Evolutionary conservation across 1,140 invertebrate genomes (phyloP), one percentile per base, ranked within the genome.

Genomic region (Habropoda laboriosa): DNA sequence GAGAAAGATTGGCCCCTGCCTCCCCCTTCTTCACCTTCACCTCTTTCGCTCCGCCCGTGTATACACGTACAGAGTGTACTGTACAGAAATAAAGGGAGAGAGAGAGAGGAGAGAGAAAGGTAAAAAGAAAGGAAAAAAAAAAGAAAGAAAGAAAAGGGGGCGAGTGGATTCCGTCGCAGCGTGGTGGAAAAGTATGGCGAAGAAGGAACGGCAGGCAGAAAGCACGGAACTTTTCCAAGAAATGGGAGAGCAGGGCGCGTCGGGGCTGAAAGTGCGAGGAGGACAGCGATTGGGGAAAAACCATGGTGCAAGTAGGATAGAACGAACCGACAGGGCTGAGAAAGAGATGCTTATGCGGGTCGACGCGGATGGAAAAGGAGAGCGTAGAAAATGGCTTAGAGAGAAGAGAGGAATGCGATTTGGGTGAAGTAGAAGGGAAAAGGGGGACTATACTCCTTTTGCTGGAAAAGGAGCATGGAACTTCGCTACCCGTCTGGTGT

Each of bases 211-310:
- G 51, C 72, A 21, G 35, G 77, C 70, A 72, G 67, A 77, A 75
- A 85, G 68, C 63, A 79, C 49, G 49, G 63, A 81, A 79, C 71
- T 86, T 86, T 86, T 86, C 81, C 53, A 70, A 86, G 83, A 86
- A 82, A 82, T 38, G 71, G 74, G 42, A 71, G 66, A 85, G 61
- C 57, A 67, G 58, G 24, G 47, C 60, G 53, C 58, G 30, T 60
- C 66, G 58, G 64, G 45, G 64, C 35, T 12, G 5, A 6, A 42
- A 49, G 30, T 16, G 21, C 0, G 16, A 24, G 2, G 18, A 1
- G 8, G 40, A 66, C 0, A 2, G 27, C 8, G 13, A n/a, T n/a
- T 0, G 13, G 61, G 72, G 61, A 80, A 73, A 77, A 67, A 21
- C n/a, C 66, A 0, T 2, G 4, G 64, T 13, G 49, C 0, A 58